Conservation (phyloP, 2,888 invertebrate genomes). For the Anoplius nigerrimus region DNA sequence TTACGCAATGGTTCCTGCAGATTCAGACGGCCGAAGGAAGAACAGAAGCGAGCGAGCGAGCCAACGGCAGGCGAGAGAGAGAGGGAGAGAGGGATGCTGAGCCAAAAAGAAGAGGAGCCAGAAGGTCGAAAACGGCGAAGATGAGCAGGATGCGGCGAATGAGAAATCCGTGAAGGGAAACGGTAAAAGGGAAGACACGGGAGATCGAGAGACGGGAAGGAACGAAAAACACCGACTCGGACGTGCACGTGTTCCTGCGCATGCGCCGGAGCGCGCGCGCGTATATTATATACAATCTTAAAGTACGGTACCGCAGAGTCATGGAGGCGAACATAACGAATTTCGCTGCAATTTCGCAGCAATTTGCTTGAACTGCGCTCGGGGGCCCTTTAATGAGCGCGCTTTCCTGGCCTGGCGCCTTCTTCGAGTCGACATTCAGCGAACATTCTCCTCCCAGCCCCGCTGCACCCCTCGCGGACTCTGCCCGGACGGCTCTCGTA, state of each 20-base stretch:
- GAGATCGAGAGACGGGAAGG: conserved; percentile 26
- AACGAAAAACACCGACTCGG: conserved; percentile 27
- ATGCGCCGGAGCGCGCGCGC: too few relatives aligned
- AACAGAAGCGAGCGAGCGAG: background rate
- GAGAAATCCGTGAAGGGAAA: conserved; percentile 2
- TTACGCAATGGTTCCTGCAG: conserved; percentile 42
- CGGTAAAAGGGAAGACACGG: conserved; percentile 38
- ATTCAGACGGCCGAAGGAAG: conserved; percentile 24
- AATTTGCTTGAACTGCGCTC: conserved; percentile 20
- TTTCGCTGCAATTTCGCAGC: conserved; percentile 28
- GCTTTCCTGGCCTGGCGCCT: conserved; percentile 14
- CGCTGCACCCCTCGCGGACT: background rate
- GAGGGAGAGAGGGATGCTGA: background rate
- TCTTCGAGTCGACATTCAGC: too few relatives aligned
- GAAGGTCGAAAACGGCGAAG: conserved; percentile 13
- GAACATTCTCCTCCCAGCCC: background rate
- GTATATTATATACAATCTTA: too few relatives aligned
- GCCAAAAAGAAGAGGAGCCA: conserved; percentile 14
- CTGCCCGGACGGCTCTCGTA: background rate
- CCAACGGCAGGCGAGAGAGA: conserved; percentile 31
- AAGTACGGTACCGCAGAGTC: too few relatives aligned
- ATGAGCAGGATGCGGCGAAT: conserved; percentile 11
- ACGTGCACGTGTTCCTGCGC: background rate
- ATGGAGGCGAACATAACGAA: conserved; percentile 23
- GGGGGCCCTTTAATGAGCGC: conserved; percentile 29